Conservation (phyloP, 2,888 invertebrate species). For the Pocota personata region DNA sequence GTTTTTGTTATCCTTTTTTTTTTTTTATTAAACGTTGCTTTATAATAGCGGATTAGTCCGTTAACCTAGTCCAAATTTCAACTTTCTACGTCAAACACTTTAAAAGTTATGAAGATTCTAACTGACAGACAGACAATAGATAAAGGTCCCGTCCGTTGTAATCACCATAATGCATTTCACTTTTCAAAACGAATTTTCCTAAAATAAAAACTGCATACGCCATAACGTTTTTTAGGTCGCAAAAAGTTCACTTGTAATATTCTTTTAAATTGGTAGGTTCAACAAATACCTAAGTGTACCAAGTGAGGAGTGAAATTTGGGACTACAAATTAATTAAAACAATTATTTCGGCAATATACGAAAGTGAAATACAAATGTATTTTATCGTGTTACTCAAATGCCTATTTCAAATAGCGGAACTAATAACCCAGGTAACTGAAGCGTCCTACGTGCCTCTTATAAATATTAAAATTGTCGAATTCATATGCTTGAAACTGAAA, state of each 20-base stretch:
- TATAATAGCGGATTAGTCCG: too few species aligned
- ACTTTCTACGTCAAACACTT: too few species aligned
- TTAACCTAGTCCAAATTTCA: too few species aligned
- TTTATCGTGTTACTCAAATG: slow-evolving; percentile 23
- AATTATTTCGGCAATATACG: slow-evolving; percentile 54
- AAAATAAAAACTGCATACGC: not conserved
- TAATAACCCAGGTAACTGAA: slow-evolving; percentile 4
- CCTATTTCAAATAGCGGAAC: slow-evolving; percentile 48
- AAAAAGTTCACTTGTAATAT: not conserved
- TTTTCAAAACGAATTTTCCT: not conserved
- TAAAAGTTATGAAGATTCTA: too few species aligned
- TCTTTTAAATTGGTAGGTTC: not conserved
- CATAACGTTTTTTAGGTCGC: not conserved
- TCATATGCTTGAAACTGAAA: slow-evolving; percentile 11
- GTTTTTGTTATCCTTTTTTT: too few species aligned
- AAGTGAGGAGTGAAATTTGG: slow-evolving; percentile 57
- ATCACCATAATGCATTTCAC: not conserved
- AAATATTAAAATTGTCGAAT: slow-evolving; percentile 57
- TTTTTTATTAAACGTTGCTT: too few species aligned
- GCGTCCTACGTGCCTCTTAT: not conserved
- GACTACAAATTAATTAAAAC: slow-evolving; percentile 33
- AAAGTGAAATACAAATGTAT: slow-evolving; percentile 42
- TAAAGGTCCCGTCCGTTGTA: too few species aligned
- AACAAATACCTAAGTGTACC: slow-evolving; percentile 47
- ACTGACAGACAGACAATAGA: too few species aligned